Percentiles rank a stretch among this genome's conserved stretches.
Evolutionary conservation across 2,888 invertebrate species (phyloP).

Genomic region (Athrips mouffetella): DNA sequence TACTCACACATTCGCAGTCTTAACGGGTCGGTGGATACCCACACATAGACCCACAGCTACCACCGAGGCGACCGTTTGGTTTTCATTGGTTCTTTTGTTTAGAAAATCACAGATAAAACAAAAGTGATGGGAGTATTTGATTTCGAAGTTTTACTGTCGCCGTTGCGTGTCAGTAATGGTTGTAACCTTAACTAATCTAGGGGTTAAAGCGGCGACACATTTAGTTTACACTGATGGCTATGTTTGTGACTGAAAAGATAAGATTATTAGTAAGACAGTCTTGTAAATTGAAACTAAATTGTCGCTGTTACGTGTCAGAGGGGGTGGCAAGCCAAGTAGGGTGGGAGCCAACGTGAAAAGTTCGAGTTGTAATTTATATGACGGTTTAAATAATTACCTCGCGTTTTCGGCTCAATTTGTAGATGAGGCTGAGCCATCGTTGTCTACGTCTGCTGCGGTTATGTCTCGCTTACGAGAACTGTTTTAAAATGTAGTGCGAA

Average conservation of each 20-base stretch:
- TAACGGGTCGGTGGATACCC: slow-evolving; percentile 43
- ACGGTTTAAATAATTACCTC: slow-evolving; percentile 78
- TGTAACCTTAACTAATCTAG: too few relatives aligned
- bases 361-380: slow-evolving; percentile 77
- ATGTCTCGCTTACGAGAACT: slow-evolving; percentile 7
- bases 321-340: slow-evolving; percentile 10
- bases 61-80: not conserved
- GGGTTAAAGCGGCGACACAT: too few relatives aligned
- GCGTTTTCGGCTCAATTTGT: slow-evolving; percentile 77
- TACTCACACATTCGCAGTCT: slow-evolving; percentile 34
- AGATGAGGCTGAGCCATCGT: slow-evolving; percentile 48
- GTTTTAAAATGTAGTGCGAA: too few relatives aligned
- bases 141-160: too few relatives aligned
- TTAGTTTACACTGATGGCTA: too few relatives aligned
- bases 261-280: too few relatives aligned
- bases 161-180: too few relatives aligned
- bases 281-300: not conserved
- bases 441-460: slow-evolving; percentile 2
- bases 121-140: too few relatives aligned
- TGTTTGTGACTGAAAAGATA: too few relatives aligned
- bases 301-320: not conserved
- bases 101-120: not conserved
- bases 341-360: slow-evolving; percentile 60
- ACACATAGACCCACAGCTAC: slow-evolving; percentile 29
- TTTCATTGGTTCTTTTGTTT: not conserved